Base-by-base conservation (phyloP, 1,140 invertebrate species). In the Hesperophylax magnus region DNA sequence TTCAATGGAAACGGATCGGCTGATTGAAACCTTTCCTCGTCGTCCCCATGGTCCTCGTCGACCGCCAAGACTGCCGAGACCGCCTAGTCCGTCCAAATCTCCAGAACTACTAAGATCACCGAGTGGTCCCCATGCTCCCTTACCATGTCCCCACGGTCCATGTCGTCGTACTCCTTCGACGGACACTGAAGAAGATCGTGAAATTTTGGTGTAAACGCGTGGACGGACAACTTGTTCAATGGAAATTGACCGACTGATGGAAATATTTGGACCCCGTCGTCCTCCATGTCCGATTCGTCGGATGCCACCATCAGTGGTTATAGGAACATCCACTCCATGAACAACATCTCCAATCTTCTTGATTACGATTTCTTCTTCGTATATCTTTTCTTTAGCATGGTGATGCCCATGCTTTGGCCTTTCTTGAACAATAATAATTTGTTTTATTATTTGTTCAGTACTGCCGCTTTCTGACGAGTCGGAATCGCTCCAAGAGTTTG, bases 401-500 rank as follows among this genome's bases (percentile, higher is more conserved):
- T 77, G 71, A 61, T 82, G 78, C 7, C 82, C 82, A 79, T 84
- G 82, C 47, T 84, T 84, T 6, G 79, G 79, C 61, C 77, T 79
- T 61, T 84, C 80, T 72, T 84, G 79, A 18, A 84, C 77, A 76
- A 84, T 84, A 47, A 76, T 84, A 67, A 84, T 84, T 63, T 78
- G 69, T 78, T 84, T 84, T 39, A 84, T 80, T 69, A 84, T 84
- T 56, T 81, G 53, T 77, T 84, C 82, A 71, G 82, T 84, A 81
- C 79, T 81, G 18, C 79, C 72, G 52, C 80, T 81, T 14, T 81
- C 82, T 63, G 79, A 77, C 17, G 56, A 69, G 18, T 60, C 75
- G 24, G 71, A 79, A 8, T 52, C 54, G 39, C 67, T 72, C 17
- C 63, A 60, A 52, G 76, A 80, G 24, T 79, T 60, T 60, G 78